These are phyloP conservation scores for Dendroctonus ponderosae DNA, from an alignment of 1,140 invertebrate species.

Conservation along the genomic window DNA sequence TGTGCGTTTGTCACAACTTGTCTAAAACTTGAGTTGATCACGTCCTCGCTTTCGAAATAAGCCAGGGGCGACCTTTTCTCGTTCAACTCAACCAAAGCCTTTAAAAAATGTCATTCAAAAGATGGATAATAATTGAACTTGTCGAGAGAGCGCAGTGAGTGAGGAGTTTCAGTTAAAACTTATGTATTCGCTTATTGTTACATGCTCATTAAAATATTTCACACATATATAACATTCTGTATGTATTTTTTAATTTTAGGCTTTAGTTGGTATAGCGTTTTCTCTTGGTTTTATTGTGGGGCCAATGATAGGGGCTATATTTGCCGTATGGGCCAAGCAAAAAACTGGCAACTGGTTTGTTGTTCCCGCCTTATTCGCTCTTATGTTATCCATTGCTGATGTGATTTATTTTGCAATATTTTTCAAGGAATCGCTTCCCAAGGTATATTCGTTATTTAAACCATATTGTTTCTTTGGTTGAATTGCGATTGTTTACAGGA, in stretches of 20 bases:
- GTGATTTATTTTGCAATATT: conserved; percentile 73
- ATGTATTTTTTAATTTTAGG: conserved; percentile 61
- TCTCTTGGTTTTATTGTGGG: conserved; percentile 96
- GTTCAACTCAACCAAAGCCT: too few relatives aligned
- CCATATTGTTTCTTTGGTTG: not conserved
- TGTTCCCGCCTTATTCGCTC: conserved; percentile 82
- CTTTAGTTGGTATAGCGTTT: conserved; percentile 94
- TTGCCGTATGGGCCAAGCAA: conserved; percentile 71
- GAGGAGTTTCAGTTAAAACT: too few relatives aligned
- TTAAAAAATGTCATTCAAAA: too few relatives aligned
- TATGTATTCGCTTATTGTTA: too few relatives aligned
- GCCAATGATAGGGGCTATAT: conserved; percentile 90
- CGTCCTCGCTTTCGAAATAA: too few relatives aligned
- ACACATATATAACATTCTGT: not conserved
- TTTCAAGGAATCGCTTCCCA: conserved; percentile 84
- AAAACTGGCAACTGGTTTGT: conserved; percentile 72
- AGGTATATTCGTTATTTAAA: conserved; percentile 50
- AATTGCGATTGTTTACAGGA: conserved; percentile 55
- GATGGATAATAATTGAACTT: too few relatives aligned
- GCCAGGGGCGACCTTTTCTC: too few relatives aligned
- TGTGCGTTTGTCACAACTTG: too few relatives aligned
- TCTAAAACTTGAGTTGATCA: too few relatives aligned
- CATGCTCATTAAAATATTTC: too few relatives aligned
- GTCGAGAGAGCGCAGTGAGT: too few relatives aligned
- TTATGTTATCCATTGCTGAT: conserved; percentile 75